Base-by-base conservation (phyloP, 2,113 vertebrate species). In the Forbesichthys papilliferus region DNA sequence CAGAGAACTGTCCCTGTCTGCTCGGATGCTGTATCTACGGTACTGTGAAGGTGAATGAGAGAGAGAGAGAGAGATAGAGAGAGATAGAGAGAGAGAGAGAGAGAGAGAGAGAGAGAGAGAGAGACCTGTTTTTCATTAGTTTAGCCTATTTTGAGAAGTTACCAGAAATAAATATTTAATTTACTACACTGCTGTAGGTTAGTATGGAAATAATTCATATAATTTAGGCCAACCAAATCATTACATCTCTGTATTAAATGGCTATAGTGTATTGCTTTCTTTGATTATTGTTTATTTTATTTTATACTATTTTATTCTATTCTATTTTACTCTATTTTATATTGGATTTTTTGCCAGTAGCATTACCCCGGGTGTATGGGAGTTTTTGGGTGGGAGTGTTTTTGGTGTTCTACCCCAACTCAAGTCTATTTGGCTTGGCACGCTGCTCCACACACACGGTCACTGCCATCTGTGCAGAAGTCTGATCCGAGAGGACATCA, bases 381-480 rank as follows among this genome's bases (percentile, higher is more conserved):
- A 83, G 81, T 75, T 66, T 85, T 77, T 51, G 63, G 64, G 57
- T 18, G 73, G 54, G 72, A 53, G 48, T 69, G 66, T 71, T 68
- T 48, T 63, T 79, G 42, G 63, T 77, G 74, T 77, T 73, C 69
- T 57, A 61, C 83, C 67, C 66, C 71, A 80, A 80, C 61, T 73
- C 71, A 66, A 67, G 70, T 46, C 48, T 18, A 66, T 82, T 83
- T 82, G 71, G 77, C 79, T 82, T 73, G 80, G 74, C 80, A 66
- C 64, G n/a, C 57, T 80, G 34, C 66, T 75, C 58, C 79, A 64
- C 75, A 64, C 74, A 81, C 36, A 27, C 78, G 74, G 76, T 65
- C 75, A 78, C 56, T 66, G 36, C 14, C 52, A 66, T 80, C 61
- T 61, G 78, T 68, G 68, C 66, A 69, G 61, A 71, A 73, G 66